Conservation (phyloP, 2,797 vertebrate genomes). For the Sitta carolinensis region DNA sequence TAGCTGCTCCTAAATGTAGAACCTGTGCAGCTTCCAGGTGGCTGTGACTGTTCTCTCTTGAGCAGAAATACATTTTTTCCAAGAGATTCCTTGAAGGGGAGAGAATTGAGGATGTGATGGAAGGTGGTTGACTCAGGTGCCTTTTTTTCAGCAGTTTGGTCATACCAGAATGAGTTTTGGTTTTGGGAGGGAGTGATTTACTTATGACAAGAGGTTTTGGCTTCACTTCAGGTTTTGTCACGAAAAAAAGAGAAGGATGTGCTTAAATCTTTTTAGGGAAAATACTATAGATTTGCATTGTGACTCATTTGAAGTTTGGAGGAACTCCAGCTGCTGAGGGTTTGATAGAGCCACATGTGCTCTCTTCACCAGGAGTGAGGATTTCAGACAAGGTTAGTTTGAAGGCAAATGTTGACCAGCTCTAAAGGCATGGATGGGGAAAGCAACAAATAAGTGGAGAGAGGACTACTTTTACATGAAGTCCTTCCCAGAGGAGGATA, state of each 20-base stretch:
- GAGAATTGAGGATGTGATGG: not conserved
- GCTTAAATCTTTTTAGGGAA: not conserved
- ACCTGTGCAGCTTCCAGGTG: not conserved
- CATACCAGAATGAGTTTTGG: not conserved
- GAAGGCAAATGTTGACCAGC: not conserved
- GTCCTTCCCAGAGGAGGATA: not conserved
- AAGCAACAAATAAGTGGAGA: not conserved
- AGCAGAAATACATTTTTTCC: not conserved
- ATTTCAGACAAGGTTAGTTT: not conserved
- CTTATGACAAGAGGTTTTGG: not conserved
- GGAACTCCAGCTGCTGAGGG: not conserved
- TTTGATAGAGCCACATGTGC: not conserved
- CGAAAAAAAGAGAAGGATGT: not conserved
- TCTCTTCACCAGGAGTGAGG: not conserved
- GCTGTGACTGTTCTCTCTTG: not conserved
- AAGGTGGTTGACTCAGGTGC: not conserved
- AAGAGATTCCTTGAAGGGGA: not conserved
- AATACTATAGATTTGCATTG: not conserved
- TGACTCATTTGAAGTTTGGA: not conserved
- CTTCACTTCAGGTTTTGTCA: not conserved
- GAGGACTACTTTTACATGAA: not conserved
- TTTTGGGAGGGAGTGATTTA: not conserved
- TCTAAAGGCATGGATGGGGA: not conserved
- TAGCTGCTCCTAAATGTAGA: not conserved
- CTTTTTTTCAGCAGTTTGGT: not conserved